These are phyloP conservation scores for Cyclopterus lumpus DNA, from an alignment of 2,797 vertebrate genomes.

Conservation along the genomic window DNA sequence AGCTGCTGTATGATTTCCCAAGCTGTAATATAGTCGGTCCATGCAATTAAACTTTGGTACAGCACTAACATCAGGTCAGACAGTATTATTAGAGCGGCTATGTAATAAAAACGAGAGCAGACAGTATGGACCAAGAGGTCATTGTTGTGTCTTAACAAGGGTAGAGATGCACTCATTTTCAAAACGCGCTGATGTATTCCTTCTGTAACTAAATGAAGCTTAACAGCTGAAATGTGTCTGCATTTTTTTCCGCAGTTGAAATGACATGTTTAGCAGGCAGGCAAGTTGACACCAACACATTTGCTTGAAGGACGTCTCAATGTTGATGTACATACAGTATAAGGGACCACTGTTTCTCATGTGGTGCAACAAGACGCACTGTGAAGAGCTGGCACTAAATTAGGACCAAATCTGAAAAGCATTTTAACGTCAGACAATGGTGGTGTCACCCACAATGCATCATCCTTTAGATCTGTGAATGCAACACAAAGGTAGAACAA, in stretches of 20 bases:
- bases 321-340: background rate
- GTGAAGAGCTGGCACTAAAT: background rate
- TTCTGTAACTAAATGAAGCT: background rate
- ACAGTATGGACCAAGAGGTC: background rate
- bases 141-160: background rate
- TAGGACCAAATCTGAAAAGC: background rate
- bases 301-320: background rate
- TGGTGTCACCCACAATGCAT: background rate
- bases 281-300: background rate
- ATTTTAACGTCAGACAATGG: background rate
- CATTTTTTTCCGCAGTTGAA: conserved; percentile 2
- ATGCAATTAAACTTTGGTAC: conserved; percentile 22
- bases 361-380: background rate
- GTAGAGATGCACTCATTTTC: background rate
- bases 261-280: background rate
- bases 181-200: background rate
- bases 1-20: conserved; percentile 21
- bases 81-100: conserved; percentile 18
- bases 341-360: background rate
- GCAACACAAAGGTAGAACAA: background rate
- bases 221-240: background rate
- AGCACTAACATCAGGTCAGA: background rate
- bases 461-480: conserved; percentile 3
- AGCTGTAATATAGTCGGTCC: conserved; percentile 28
- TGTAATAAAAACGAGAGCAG: conserved; percentile 12